Base-by-base conservation (phyloP, 2,113 vertebrate species). In the Cinclus cinclus region DNA sequence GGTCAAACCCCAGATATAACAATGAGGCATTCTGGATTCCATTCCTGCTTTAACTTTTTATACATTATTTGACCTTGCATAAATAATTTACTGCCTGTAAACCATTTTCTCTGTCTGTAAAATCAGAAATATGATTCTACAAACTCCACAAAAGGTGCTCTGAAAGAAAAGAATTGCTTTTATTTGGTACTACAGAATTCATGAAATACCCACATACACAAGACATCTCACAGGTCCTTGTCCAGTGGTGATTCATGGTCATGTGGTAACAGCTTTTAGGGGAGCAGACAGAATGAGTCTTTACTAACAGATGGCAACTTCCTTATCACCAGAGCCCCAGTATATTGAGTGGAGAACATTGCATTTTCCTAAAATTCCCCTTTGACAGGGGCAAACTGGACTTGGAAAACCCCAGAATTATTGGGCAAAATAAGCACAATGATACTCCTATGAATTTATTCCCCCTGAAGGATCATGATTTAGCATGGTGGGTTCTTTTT, bases 401-500 rank as follows among this genome's bases (percentile, higher is more conserved):
- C 25, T 52, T 53, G 41, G 31, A 69, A 64, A 42, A 39, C 3
- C 14, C n/a, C 59, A 50, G 44, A 71, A 63, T 52, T 44, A 30
- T n/a, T 25, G 25, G 30, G 9, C 6, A 71, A 9, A 64, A 53
- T 33, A n/a, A 31, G 15, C 2, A 11, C 15, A 15, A 74, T 15
- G 4, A 49, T 6, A 41, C 5, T 79, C 9, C 13, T 20, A 10
- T 39, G 2, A 71, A 76, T 62, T 44, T 56, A n/a, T 58, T 83
- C 20, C 8, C 14, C 25, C 22, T n/a, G 44, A 79, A 56, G 13
- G 10, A 56, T 7, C 60, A 63, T n/a, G 3, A 20, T 53, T 82
- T 39, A 27, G 59, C 46, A 67, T 0, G 1, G 1, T 28, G 5
- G 1, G 20, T 18, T 68, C 5, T 71, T 82, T 25, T 60, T 16